Percentiles rank a stretch among this genome's conserved stretches.
phyloP scores from a whole-genome alignment of 1,140 invertebrate genomes.

The Littorina saxatilis region DNA sequence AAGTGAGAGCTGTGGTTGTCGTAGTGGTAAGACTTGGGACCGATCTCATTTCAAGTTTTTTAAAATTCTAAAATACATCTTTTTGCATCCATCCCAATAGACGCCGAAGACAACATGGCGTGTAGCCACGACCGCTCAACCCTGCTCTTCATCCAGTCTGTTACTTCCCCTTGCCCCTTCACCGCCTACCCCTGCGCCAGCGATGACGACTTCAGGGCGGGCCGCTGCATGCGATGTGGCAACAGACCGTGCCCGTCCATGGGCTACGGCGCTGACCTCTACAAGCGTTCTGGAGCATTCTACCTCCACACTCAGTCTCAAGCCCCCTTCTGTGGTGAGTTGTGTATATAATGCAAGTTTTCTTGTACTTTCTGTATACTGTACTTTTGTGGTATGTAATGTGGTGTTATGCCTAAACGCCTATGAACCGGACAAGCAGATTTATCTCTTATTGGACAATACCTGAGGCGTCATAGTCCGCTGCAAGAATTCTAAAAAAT shows the following conservation, averaged over 20 bases:
- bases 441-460: no score
- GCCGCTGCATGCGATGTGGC: constrained; percentile 86
- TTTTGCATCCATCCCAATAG: constrained; percentile 53
- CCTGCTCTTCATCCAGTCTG: constrained; percentile 91
- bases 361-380: no score
- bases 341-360: background rate
- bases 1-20: no score
- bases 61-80: no score
- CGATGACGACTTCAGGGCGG: constrained; percentile 82
- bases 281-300: constrained; percentile 58
- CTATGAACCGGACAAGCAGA: no score
- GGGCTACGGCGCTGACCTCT: constrained; percentile 84
- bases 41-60: no score
- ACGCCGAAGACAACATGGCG: constrained; percentile 77
- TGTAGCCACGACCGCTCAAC: constrained; percentile 93
- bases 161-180: constrained; percentile 85
- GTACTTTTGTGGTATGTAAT: background rate
- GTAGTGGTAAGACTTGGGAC: no score
- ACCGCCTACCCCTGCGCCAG: constrained; percentile 80
- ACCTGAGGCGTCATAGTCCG: no score
- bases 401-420: background rate
- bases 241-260: constrained; percentile 85
- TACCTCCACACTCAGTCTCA: constrained; percentile 57
- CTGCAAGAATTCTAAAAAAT: background rate
- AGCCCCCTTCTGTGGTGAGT: constrained; percentile 61